A percentile compares a stretch with the other conserved stretches of the same genome.
Evolutionary conservation across 1,140 invertebrate genomes (phyloP).

Genomic region (Samia ricini): DNA sequence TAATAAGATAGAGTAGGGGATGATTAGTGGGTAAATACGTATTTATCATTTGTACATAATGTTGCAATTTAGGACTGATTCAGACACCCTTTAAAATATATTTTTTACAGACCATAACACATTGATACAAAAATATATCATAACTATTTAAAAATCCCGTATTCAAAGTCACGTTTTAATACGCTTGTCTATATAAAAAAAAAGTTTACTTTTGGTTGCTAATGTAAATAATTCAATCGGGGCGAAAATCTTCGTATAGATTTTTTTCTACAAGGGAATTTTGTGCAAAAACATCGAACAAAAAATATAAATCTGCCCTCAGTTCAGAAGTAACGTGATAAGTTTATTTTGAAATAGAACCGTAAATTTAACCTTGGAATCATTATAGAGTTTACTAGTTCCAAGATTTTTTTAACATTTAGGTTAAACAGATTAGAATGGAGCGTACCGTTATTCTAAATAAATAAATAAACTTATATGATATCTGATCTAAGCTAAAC

Average conservation of each 20-base stretch:
- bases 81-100: too few species aligned
- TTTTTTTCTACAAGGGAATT: conserved; percentile 54
- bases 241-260: conserved; percentile 30
- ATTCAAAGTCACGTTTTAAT: conserved; percentile 29
- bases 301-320: conserved; percentile 54
- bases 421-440: too few species aligned
- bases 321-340: conserved; percentile 59
- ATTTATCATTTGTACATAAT: too few species aligned
- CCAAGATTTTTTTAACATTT: not conserved
- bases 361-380: conserved; percentile 22
- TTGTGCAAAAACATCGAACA: conserved; percentile 63
- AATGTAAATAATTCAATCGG: conserved; percentile 59
- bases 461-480: too few species aligned
- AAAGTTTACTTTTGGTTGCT: conserved; percentile 59
- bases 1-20: too few species aligned
- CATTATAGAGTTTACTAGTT: not conserved
- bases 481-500: too few species aligned
- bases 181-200: conserved; percentile 31
- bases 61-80: too few species aligned
- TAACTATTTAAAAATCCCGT: not conserved
- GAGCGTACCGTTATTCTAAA: too few species aligned
- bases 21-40: too few species aligned
- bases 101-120: too few species aligned
- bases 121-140: not conserved
- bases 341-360: conserved; percentile 64